Conservation (phyloP, 2,797 vertebrate genomes). For the Arrhamphus sclerolepis region DNA sequence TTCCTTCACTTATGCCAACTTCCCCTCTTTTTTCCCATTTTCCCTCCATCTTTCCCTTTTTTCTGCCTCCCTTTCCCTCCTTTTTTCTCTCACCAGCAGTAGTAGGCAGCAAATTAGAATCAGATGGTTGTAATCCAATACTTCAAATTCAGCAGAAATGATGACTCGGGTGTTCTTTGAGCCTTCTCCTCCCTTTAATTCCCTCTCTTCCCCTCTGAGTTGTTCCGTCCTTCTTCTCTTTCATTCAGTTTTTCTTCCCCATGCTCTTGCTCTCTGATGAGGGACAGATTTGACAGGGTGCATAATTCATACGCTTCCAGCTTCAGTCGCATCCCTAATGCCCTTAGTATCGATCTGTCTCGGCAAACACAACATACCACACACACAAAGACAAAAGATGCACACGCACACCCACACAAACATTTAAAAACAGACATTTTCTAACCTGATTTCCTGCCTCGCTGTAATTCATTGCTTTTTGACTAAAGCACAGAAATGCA, state of each 20-base stretch:
- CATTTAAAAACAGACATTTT: constrained; percentile 36
- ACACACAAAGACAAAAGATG: constrained; percentile 32
- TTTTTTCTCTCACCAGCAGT: constrained; percentile 68
- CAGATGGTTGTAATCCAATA: constrained; percentile 97
- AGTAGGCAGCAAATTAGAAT: constrained; percentile 94
- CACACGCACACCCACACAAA: constrained; percentile 17
- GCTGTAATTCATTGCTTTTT: constrained; percentile 53
- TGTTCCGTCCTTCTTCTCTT: constrained; percentile 28
- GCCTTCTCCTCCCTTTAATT: constrained; percentile 24
- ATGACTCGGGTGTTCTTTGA: constrained; percentile 83
- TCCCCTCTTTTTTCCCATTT: constrained; percentile 35
- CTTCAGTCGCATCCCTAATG: constrained; percentile 62
- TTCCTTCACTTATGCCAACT: constrained; percentile 8
- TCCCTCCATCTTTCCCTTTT: constrained; percentile 35
- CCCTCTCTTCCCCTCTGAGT: background rate
- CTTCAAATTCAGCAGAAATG: constrained; percentile 92
- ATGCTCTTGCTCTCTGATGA: constrained; percentile 34
- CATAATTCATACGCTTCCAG: constrained; percentile 74
- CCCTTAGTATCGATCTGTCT: constrained; percentile 74
- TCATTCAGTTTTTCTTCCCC: constrained; percentile 30
- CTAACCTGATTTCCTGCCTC: constrained; percentile 64
- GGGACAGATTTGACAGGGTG: constrained; percentile 63
- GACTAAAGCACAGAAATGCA: constrained; percentile 48
- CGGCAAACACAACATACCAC: constrained; percentile 33
- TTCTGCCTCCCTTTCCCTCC: constrained; percentile 27